Evolutionary conservation across 2,113 vertebrate species (phyloP).

Genomic region (Myxocyprinus asiaticus): DNA sequence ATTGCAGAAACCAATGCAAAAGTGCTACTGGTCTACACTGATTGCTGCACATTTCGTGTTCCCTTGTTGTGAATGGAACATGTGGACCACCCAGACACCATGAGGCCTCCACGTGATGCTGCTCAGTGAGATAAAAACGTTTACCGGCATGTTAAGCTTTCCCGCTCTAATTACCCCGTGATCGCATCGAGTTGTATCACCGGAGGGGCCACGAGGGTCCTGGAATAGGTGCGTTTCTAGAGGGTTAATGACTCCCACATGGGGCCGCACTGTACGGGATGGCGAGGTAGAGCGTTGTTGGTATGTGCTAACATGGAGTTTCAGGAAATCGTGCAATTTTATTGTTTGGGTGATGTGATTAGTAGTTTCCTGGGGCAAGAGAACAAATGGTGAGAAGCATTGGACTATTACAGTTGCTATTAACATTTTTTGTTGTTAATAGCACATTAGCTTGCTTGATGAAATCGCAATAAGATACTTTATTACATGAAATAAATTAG

Average conservation of each 20-base stretch:
- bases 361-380: not conserved
- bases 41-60: not conserved
- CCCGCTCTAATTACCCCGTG: slow-evolving; percentile 9
- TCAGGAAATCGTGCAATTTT: not conserved
- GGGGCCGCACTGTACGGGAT: slow-evolving; percentile 49
- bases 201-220: slow-evolving; percentile 16
- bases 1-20: no score
- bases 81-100: not conserved
- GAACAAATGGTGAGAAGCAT: not conserved
- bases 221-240: slow-evolving; percentile 51
- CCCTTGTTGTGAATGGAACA: no score
- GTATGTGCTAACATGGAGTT: no score
- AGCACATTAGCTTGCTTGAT: no score
- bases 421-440: no score
- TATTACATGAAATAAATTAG: no score
- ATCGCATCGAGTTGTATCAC: slow-evolving; percentile 15
- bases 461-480: no score
- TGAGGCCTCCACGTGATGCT: no score
- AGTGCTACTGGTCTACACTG: no score
- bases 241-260: slow-evolving; percentile 70
- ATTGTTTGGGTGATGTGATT: not conserved
- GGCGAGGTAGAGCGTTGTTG: not conserved
- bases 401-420: no score
- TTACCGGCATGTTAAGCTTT: not conserved
- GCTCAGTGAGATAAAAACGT: no score